phyloP scores from a whole-genome alignment of 2,797 vertebrate species.

The Australoheros facetus region DNA sequence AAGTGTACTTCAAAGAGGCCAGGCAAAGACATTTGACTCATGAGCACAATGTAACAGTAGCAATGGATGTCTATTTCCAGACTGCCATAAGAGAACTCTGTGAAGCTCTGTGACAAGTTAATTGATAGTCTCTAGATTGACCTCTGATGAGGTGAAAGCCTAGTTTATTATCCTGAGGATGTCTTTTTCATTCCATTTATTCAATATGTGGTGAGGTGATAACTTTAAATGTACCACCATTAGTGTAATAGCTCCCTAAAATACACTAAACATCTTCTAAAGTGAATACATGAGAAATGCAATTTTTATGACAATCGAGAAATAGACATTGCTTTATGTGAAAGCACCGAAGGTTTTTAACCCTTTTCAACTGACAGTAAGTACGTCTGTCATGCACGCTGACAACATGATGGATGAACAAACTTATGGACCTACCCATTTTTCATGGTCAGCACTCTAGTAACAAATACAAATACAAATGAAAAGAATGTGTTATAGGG shows the following conservation, averaged over 20 bases:
- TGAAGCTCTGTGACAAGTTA: constrained; percentile 34
- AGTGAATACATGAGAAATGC: constrained; percentile 17
- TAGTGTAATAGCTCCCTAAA: constrained; percentile 10
- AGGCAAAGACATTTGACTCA: constrained; percentile 53
- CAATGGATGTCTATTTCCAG: constrained; percentile 64
- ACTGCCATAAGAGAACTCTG: constrained; percentile 43
- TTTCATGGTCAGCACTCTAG: constrained; percentile 88
- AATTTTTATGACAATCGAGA: constrained; percentile 56
- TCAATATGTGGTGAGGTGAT: constrained; percentile 8
- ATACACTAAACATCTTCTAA: not conserved
- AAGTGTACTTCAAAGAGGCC: constrained; percentile 20
- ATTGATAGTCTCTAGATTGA: constrained; percentile 36
- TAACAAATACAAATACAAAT: constrained; percentile 80
- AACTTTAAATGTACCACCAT: constrained; percentile 20
- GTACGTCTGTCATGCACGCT: constrained; percentile 73
- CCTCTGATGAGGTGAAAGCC: constrained; percentile 10
- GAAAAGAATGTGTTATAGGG: constrained; percentile 67
- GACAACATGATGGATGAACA: constrained; percentile 68
- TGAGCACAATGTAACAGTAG: constrained; percentile 51
- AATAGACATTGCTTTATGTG: constrained; percentile 68
- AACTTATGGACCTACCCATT: constrained; percentile 87
- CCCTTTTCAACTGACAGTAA: constrained; percentile 39
- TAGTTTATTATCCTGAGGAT: constrained; percentile 17
- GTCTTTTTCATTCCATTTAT: constrained; percentile 22
- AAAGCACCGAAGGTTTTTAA: constrained; percentile 61